Evolutionary conservation across 30 jellyfish, hydroid and myxozoan species (phyloP).

Genomic region (Cassiopea xamachana): DNA sequence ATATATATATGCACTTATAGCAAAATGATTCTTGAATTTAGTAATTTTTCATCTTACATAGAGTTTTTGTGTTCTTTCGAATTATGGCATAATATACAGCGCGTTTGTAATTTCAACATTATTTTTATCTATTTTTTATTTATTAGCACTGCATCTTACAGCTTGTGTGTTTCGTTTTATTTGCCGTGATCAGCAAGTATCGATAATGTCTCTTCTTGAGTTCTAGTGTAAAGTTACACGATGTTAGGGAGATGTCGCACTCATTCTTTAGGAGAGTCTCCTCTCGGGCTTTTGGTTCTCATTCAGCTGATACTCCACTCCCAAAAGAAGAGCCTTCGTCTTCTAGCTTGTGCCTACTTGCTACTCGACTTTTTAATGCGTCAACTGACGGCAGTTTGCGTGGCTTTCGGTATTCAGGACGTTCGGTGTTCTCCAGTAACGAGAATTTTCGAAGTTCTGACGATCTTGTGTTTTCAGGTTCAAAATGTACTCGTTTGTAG

Average conservation of each 20-base stretch:
- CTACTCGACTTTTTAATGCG: conserved; percentile 74
- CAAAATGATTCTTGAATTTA: no score
- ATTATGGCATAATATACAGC: no score
- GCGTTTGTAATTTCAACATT: no score
- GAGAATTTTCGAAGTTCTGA: conserved; percentile 29
- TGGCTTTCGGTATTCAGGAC: conserved; percentile 74
- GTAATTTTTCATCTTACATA: no score
- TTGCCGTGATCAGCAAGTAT: background rate
- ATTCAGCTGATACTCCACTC: conserved; percentile 89
- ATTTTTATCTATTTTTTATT: no score
- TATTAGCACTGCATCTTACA: background rate
- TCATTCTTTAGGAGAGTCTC: background rate
- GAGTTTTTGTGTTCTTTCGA: no score
- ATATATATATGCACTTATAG: no score
- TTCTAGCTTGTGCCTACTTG: conserved; percentile 82
- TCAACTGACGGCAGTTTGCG: conserved; percentile 94
- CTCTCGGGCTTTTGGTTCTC: background rate
- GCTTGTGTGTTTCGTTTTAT: background rate
- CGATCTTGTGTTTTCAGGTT: conserved; percentile 47
- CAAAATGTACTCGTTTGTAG: conserved; percentile 63
- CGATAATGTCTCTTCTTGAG: background rate
- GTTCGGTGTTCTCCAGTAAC: conserved; percentile 14
- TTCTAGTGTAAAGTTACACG: background rate
- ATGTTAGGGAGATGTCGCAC: background rate
- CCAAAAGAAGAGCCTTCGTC: conserved; percentile 98